Base-by-base conservation (phyloP, 2,888 invertebrate genomes). In the Lysandra bellargus region DNA sequence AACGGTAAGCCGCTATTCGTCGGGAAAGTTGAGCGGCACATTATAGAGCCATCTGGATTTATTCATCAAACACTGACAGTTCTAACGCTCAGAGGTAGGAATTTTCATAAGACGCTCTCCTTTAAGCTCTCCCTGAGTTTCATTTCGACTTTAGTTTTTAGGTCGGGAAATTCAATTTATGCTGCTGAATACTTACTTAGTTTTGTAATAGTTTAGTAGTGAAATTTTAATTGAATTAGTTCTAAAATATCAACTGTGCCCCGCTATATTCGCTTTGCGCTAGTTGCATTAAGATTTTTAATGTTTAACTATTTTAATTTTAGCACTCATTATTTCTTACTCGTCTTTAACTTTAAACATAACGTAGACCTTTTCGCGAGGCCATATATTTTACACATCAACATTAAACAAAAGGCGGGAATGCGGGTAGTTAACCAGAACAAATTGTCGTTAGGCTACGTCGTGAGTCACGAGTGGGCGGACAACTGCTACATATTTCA, bases 391-490 rank as follows among this genome's bases (percentile, higher is more conserved):
- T 60, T 78, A 61, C 78, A 60, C 61, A 33, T 60, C 75, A 30
- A 17, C 75, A 49, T 53, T 33, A 53, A 76, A 57, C 53, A 53
- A 76, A 76, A 74, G n/a, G 44, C 30, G 12, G 64, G 44, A 69
- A 78, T 49, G 76, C 33, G 30, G 33, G 76, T 76, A 53, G 76
- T 53, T 76, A 76, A 76, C 76, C 30, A 57, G 30, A 53, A 76
- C 53, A 76, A 76, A 76, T 76, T 76, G 76, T 76, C 53, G 14
- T 33, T 72, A 90, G 96, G 96, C 78, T 93, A 95, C 85, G 94
- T 96, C 49, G 88, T 96, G 30, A 95, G 93, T 82, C 96, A 96
- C 81, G 95, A 96, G 86, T 96, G 96, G 96, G 93, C 95, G 9
- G 92, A 95, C 80, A 94, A 93, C 80, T 89, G 89, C 81, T 96